Evolutionary conservation across 1,140 invertebrate species (phyloP).

Genomic region (Hyposmocoma kahamanoa): DNA sequence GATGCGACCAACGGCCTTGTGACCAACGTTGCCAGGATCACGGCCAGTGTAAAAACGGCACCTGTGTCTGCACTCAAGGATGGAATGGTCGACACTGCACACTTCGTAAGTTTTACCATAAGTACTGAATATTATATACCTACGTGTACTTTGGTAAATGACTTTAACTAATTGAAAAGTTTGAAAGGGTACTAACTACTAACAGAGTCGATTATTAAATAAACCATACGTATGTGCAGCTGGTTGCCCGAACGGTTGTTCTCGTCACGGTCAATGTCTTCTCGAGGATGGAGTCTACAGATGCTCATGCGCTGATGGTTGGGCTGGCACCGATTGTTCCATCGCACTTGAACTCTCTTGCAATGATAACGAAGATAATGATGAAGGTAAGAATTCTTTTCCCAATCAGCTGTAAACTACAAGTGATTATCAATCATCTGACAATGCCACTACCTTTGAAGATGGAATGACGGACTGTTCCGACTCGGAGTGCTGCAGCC

Average conservation of each 20-base stretch:
- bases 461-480: constrained; percentile 98
- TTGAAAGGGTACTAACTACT: no score
- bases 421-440: constrained; percentile 12
- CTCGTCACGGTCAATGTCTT: constrained; percentile 91
- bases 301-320: constrained; percentile 92
- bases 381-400: constrained; percentile 83
- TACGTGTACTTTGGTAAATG: no score
- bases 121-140: no score
- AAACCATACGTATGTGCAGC: constrained; percentile 78
- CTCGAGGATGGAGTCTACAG: constrained; percentile 89
- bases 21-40: constrained; percentile 94
- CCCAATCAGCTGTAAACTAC: background rate
- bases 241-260: constrained; percentile 95
- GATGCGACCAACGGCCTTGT: constrained; percentile 92
- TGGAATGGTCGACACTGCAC: constrained; percentile 98
- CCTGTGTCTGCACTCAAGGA: constrained; percentile 95
- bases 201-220: no score
- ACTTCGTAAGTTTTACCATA: constrained; percentile 82
- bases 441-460: constrained; percentile 72
- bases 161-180: no score
- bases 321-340: constrained; percentile 94
- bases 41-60: constrained; percentile 97
- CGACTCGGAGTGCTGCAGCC: constrained; percentile 95
- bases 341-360: constrained; percentile 94
- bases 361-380: constrained; percentile 95